Base-by-base conservation (phyloP, 2,113 vertebrate genomes). In the Ciconia stormi region DNA sequence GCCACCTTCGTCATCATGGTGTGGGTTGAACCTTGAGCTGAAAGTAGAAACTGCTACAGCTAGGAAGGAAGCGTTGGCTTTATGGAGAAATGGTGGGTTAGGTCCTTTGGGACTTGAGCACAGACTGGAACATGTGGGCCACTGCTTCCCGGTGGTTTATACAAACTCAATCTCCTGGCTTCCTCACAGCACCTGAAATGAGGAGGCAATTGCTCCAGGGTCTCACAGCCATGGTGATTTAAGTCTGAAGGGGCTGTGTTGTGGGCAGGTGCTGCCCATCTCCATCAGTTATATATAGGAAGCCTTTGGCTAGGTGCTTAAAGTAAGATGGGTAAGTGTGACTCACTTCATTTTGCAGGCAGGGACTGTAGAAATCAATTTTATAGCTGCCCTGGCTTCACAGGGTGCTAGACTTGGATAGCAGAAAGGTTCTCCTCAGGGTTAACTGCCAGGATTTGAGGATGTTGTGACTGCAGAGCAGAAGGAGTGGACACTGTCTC, bases 1-100 rank as follows among this genome's bases (percentile, higher is more conserved):
- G 59, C 47, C 6, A 10, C 44, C 8, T 15, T 13, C 12, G 53
- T 32, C 42, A 14, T 7, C 17, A 1, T 3, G 2, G 21, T 2
- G 36, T 2, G 29, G 44, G 2, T 21, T 7, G 10, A 74, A 22
- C 32, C 42, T 26, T 7, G 38, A 74, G 47, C 63, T 87, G n/a
- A 8, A 36, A 38, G 46, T 2, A 55, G 36, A 26, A 56, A 30
- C 16, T 10, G 3, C 50, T 70, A 7, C 23, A 29, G 42, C 26
- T 17, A 12, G 72, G 34, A 44, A 22, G 49, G 55, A 70, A 70
- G 22, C 1, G 0, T 29, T 26, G 13, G 18, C 36, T 87, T 58
- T 27, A 4, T 11, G 12, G 55, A 42, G 50, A 73, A 82, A 30
- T 0, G 2, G 9, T 1, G 8, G 61, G 70, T 63, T 26, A 32